Conservation (phyloP, 2,113 vertebrate species). For the Sceloporus tristichus region DNA sequence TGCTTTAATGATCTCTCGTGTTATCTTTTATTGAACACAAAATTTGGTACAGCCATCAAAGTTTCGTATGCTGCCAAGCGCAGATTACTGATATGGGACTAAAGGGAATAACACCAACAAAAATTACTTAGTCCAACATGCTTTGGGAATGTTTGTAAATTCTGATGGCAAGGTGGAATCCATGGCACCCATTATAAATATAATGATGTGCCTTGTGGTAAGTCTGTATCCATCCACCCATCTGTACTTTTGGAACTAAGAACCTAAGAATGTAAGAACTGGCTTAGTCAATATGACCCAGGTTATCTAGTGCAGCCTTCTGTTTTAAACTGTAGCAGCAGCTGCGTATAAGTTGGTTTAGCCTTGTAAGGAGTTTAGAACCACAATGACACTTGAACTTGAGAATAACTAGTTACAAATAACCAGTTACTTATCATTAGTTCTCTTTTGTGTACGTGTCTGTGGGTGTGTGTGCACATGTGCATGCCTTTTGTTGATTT, state of each 20-base stretch:
- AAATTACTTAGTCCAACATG: conserved; percentile 49
- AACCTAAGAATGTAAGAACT: not conserved
- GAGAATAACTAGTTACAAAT: not conserved
- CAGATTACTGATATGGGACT: conserved; percentile 49
- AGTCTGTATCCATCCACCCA: conserved; percentile 7
- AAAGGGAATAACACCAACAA: conserved; percentile 42
- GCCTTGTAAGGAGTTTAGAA: not conserved
- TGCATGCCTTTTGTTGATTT: too few species aligned
- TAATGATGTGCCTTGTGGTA: conserved; percentile 21
- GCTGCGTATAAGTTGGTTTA: not conserved
- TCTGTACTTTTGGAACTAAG: not conserved
- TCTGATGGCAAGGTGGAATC: conserved; percentile 5
- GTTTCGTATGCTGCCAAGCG: conserved; percentile 59
- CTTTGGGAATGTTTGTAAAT: conserved; percentile 51
- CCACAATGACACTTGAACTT: not conserved
- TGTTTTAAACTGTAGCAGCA: not conserved
- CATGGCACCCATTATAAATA: conserved; percentile 1
- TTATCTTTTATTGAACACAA: conserved; percentile 83
- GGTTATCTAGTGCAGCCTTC: not conserved
- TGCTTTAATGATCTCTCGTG: conserved; percentile 82
- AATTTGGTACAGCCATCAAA: conserved; percentile 72
- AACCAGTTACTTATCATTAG: too few species aligned
- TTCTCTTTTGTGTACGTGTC: too few species aligned
- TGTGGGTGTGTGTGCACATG: too few species aligned
- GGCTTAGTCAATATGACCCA: not conserved